Evolutionary conservation across 1,140 invertebrate genomes (phyloP), one percentile per base, ranked within the genome.

Genomic region (Melitaea cinxia): DNA sequence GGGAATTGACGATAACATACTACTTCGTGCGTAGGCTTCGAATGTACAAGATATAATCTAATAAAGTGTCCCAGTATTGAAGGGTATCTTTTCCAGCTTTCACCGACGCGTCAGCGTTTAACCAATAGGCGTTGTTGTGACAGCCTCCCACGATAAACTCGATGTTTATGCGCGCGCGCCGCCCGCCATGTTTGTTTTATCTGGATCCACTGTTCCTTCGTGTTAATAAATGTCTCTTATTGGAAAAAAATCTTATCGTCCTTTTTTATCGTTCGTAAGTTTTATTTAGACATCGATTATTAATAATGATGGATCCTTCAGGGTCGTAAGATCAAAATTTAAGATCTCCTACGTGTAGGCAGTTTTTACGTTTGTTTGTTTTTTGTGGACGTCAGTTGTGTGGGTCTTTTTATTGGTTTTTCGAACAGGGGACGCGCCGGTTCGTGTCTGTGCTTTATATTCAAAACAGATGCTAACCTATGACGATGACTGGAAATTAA

Each of bases 271-370:
- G 73, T 69, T 57, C 66, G 79, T 87, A 82, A 79, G 83, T 86
- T 89, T 89, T 89, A 90, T 88, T 90, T 90, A 83, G 85, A 90
- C 83, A 83, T 83, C 75, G 85, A 84, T 89, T 90, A 90, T 90
- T 89, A 89, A 87, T 88, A 89, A 86, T 88, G 89, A 87, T 88
- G 83, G 77, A 83, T 83, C 77, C 82, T 85, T 78, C 74, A 72
- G 77, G 74, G 78, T 85, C 80, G 82, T 88, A 86, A 85, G 84
- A 89, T 89, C 88, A 83, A 85, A 86, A 85, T 83, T 87, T 82
- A 78, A 89, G 88, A 90, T 90, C 77, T 78, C 56, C 68, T 61
- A 77, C 78, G 73, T 83, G 85, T 86, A 82, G 21, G 33, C 54
- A 78, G 65, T 66, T 62, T 67, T 62, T 64, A 42, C 53, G 39